Conservation (phyloP, 2,113 vertebrate genomes). For the Chascanopsetta lugubris region DNA sequence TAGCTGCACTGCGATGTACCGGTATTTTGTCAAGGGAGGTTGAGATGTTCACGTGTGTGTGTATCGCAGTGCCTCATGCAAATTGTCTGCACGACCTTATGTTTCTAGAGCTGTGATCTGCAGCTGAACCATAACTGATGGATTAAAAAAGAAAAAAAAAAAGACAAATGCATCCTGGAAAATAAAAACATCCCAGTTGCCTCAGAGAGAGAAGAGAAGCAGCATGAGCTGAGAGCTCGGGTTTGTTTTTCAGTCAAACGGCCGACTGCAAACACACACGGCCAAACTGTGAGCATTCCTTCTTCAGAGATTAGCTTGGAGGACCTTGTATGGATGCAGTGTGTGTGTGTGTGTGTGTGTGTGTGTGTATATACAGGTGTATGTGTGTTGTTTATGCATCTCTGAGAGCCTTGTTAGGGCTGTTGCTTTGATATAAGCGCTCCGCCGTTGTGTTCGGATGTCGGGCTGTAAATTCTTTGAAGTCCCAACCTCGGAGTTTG, state of each 20-base stretch:
- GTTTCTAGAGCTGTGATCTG: too few species aligned
- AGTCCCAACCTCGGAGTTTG: conserved; percentile 30
- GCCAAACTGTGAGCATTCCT: conserved; percentile 7
- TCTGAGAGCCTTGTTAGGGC: conserved; percentile 41
- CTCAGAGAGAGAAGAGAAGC: conserved; percentile 10
- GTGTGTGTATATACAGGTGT: background rate
- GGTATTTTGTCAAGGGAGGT: too few species aligned
- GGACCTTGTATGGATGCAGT: conserved; percentile 7
- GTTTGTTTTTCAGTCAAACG: conserved; percentile 31
- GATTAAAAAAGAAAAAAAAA: background rate
- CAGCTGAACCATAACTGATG: background rate
- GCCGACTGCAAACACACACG: conserved; percentile 21
- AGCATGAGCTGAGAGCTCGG: background rate
- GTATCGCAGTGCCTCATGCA: background rate
- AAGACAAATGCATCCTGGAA: background rate
- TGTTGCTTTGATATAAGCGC: conserved; percentile 39
- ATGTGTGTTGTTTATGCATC: conserved; percentile 13
- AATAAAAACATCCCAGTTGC: background rate
- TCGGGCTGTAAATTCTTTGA: conserved; percentile 53
- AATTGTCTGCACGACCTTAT: background rate
- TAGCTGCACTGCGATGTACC: too few species aligned
- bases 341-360: background rate
- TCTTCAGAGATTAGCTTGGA: conserved; percentile 17
- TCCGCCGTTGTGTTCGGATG: conserved; percentile 17
- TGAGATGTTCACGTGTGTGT: too few species aligned